These are phyloP conservation scores for Elysia crispata DNA, from an alignment of 2,888 invertebrate species.

Conservation along the genomic window DNA sequence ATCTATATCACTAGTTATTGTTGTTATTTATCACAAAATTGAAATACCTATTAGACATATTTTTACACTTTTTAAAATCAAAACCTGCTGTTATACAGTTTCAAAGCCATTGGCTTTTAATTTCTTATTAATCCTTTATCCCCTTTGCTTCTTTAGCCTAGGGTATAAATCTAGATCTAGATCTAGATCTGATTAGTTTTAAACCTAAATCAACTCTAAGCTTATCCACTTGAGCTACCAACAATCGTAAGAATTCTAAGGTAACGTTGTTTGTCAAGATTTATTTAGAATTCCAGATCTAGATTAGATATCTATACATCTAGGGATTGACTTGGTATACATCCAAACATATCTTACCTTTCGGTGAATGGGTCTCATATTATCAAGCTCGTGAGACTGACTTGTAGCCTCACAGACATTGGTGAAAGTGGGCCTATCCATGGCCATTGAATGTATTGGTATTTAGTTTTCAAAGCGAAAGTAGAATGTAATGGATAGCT, in stretches of 20 bases:
- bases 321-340: too few species aligned
- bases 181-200: slow-evolving; percentile 17
- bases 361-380: slow-evolving; percentile 44
- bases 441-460: not conserved
- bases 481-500: not conserved
- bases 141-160: too few species aligned
- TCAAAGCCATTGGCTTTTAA: too few species aligned
- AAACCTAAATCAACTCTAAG: not conserved
- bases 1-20: too few species aligned
- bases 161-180: slow-evolving; percentile 20
- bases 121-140: too few species aligned
- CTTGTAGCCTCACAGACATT: slow-evolving; percentile 49
- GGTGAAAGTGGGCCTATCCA: not conserved
- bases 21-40: too few species aligned
- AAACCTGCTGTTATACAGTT: too few species aligned
- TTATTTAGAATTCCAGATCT: too few species aligned
- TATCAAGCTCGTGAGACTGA: slow-evolving; percentile 43
- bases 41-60: too few species aligned
- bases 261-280: too few species aligned
- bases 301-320: not conserved
- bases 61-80: too few species aligned
- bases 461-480: not conserved
- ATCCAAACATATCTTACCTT: slow-evolving; percentile 29
- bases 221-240: not conserved
- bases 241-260: too few species aligned